Base-by-base conservation (phyloP, 2,797 vertebrate species). In the Acipenser oxyrinchus region DNA sequence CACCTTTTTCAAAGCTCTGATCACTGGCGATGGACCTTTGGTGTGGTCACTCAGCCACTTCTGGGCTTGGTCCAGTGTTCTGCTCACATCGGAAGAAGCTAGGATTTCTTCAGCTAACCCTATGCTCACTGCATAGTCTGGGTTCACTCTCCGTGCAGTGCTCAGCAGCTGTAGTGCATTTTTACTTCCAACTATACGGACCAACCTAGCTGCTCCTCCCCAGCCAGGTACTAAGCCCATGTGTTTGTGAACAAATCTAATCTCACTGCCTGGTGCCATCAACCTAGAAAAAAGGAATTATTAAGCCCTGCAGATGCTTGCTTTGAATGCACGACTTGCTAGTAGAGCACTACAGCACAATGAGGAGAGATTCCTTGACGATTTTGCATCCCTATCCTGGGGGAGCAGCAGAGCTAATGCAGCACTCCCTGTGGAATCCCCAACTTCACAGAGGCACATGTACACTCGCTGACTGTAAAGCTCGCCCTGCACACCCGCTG, bases 161-260 rank as follows among this genome's bases (percentile, higher is more conserved):
- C 81, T 84, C 12, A 99, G 86, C 70, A 98, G 84, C 81, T 76
- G 92, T 65, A 99, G 84, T 10, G 95, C 89, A 2, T 86, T 81
- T 70, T 80, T 79, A 64, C 87, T 82, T 72, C 94, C 94, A 0
- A 96, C 77, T 0, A 96, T 81, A 23, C 72, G 78, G 72, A 91
- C 87, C 4, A 99, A 90, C 66, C 93, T 83, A 0, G 92, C 83
- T 0, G 86, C 85, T 7, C 96, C 95, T 0, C 97, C 97, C 97
- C 96, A 99, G 72, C 93, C 95, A 1, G 97, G 95, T 63, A 96
- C 89, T 79, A 99, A 86, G 6, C 95, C 95, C 94, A 98, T 96
- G 61, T 88, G 91, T 82, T 95, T 99, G 69, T 99, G 97, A 72
- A 99, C 93, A 75, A 98, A 99, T 70, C 94, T 88, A 77, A 99